Percentiles rank a stretch among this genome's conserved stretches.
Conservation (phyloP, 2,797 vertebrate species). For the Falco peregrinus region DNA sequence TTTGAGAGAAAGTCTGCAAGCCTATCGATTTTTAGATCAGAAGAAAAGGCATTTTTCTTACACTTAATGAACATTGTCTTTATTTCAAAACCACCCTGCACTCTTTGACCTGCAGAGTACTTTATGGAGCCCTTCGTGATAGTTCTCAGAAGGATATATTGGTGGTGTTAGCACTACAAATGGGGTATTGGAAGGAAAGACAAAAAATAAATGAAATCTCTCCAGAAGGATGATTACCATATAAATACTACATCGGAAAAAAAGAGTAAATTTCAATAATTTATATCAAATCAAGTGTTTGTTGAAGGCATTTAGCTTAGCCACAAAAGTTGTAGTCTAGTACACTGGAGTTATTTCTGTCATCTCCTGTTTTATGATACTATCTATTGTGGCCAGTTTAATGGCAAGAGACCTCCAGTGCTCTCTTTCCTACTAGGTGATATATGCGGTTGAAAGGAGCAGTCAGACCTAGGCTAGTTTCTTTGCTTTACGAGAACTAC, state of each 20-base stretch:
- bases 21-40: not conserved
- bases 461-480: not conserved
- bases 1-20: not conserved
- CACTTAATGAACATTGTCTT: not conserved
- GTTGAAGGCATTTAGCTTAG: not conserved
- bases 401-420: not conserved
- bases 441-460: not conserved
- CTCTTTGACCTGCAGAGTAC: not conserved
- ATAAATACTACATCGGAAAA: not conserved
- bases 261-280: not conserved
- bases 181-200: not conserved
- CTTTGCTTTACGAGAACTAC: not conserved
- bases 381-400: not conserved
- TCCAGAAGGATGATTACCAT: not conserved
- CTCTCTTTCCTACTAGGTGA: not conserved
- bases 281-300: not conserved
- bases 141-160: not conserved
- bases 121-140: not conserved
- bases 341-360: not conserved
- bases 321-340: not conserved
- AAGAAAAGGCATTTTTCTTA: not conserved
- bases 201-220: not conserved
- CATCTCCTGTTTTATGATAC: not conserved
- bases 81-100: not conserved
- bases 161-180: not conserved